Base-by-base conservation (phyloP, 2,888 invertebrate species). In the Polymixis flavicincta region DNA sequence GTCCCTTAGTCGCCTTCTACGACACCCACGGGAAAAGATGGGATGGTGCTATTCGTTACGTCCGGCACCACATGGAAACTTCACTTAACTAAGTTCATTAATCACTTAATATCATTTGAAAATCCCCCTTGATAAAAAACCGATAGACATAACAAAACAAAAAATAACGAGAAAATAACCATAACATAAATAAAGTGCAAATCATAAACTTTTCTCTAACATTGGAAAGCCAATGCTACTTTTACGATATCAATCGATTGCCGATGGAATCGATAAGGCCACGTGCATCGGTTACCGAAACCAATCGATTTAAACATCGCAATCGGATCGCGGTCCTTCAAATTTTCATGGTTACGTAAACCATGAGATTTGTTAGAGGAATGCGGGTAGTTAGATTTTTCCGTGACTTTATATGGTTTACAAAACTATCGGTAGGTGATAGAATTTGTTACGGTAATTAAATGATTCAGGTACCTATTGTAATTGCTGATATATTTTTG, bases 261-360 rank as follows among this genome's bases (percentile, higher is more conserved):
- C 65, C 69, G 71, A 78, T 78, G 64, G 59, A 66, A 81, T 83
- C 80, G 86, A 85, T 87, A 85, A 80, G 68, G 81, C 82, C 88
- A 88, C 88, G 87, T 90, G 89, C 83, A 77, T 83, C 67, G 71
- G 69, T 65, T 59, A 68, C 78, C 71, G 82, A 67, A 78, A 55
- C 89, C 17, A 90, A 90, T 90, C 84, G 83, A 90, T 90, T 89
- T 42, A 19, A 69, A 75, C 77, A 79, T 72, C 42, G 71, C 76
- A 76, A 84, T 82, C 75, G 81, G 54, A 73, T 52, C 69, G 78
- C 73, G 75, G 70, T 77, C 76, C 72, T 74, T 82, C 4, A 71
- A 71, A 81, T 88, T 79, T 80, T 74, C 76, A 71, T 42, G 64
- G 78, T 88, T 85, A 78, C 74, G 71, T 76, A 78, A 83, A 74